phyloP scores from a whole-genome alignment of 2,888 invertebrate species.

The Nemoura dubitans region DNA sequence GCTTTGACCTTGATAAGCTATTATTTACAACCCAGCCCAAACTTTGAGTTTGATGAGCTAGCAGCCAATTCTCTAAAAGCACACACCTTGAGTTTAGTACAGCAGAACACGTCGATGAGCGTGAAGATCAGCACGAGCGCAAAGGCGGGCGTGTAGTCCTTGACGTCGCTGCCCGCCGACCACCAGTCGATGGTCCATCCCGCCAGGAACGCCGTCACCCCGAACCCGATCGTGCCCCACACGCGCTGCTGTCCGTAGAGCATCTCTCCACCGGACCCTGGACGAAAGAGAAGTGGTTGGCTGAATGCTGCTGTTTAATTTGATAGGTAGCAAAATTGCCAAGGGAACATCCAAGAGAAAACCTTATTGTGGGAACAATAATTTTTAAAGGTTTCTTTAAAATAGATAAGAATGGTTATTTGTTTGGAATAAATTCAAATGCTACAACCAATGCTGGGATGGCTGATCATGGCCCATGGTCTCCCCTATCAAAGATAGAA shows the following conservation, averaged over 20 bases:
- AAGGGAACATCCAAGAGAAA: no score
- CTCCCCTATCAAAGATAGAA: no score
- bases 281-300: not conserved
- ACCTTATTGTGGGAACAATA: no score
- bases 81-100: conserved; percentile 68
- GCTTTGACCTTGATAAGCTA: no score
- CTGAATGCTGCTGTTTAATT: not conserved
- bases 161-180: conserved; percentile 65
- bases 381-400: no score
- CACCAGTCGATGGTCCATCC: conserved; percentile 75
- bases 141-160: conserved; percentile 79
- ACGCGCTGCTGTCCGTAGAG: conserved; percentile 82
- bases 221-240: conserved; percentile 86
- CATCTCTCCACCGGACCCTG: conserved; percentile 73
- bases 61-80: not conserved
- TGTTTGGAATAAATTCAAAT: no score
- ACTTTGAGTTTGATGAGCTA: no score
- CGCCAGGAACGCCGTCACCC: conserved; percentile 74
- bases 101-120: conserved; percentile 72
- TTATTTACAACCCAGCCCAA: no score
- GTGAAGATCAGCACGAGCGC: conserved; percentile 72
- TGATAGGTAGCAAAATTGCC: no score
- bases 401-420: no score
- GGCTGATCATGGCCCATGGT: no score
- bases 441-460: no score